These are phyloP conservation scores for Trinorchestia longiramus DNA, from an alignment of 1,140 invertebrate genomes.

Conservation along the genomic window DNA sequence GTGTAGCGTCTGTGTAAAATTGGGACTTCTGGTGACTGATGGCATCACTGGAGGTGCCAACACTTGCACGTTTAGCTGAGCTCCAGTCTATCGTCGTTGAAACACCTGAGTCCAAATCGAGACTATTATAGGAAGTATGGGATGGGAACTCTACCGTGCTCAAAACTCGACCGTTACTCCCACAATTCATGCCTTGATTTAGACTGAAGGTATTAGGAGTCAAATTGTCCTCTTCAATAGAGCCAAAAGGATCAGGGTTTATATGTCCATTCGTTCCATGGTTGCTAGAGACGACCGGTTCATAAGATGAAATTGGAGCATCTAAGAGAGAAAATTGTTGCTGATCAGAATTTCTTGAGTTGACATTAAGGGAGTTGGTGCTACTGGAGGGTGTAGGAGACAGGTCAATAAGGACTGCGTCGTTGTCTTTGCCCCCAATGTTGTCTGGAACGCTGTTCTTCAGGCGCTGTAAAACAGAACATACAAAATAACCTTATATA, in stretches of 20 bases:
- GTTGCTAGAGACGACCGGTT: background rate
- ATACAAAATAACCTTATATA: background rate
- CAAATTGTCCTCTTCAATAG: conserved; percentile 30
- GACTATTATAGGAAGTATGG: background rate
- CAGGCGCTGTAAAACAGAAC: conserved; percentile 1
- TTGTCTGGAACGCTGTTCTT: background rate
- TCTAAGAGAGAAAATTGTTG: conserved; percentile 4
- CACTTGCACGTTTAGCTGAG: background rate
- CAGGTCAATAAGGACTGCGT: background rate
- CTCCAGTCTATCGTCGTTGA: background rate
- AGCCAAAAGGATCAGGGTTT: conserved; percentile 5
- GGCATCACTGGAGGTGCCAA: background rate
- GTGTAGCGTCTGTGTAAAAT: conserved; percentile 2
- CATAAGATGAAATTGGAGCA: conserved; percentile 15
- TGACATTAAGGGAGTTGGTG: background rate
- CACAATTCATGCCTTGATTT: background rate
- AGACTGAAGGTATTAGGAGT: background rate
- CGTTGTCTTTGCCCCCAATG: background rate
- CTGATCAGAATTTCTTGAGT: background rate
- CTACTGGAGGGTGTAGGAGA: conserved; percentile 1
- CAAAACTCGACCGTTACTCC: background rate
- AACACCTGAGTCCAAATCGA: background rate
- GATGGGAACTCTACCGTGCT: background rate
- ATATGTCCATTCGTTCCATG: background rate
- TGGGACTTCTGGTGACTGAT: background rate